A percentile compares a stretch with the other conserved stretches of the same genome.
phyloP scores from a whole-genome alignment of 2,797 vertebrate genomes.

The Caiman crocodilus region DNA sequence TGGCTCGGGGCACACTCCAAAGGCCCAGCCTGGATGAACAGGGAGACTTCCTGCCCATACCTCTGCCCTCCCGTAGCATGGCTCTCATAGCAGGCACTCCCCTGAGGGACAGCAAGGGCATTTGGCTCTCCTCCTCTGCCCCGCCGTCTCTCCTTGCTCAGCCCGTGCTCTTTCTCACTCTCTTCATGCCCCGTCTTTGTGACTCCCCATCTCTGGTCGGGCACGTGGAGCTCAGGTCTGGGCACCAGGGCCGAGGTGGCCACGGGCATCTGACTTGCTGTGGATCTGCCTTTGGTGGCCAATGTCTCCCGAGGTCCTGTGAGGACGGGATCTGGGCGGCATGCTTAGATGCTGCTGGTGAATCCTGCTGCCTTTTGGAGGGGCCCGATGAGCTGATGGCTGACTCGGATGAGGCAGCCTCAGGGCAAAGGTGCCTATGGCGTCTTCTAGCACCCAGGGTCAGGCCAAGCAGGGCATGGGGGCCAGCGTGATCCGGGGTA shows the following conservation, averaged over 20 bases:
- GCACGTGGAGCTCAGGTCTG: neutral
- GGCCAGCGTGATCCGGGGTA: neutral
- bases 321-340: no score
- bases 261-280: no score
- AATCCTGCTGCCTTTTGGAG: no score
- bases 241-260: neutral
- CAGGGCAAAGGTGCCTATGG: no score
- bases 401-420: no score
- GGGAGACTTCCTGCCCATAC: neutral
- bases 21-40: neutral
- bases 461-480: neutral
- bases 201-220: neutral
- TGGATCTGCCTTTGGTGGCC: no score
- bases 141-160: neutral
- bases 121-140: accelerated
- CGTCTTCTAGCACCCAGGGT: no score
- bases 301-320: no score
- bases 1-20: neutral
- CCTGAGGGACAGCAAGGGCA: neutral
- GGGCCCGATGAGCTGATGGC: no score
- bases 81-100: neutral
- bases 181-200: neutral
- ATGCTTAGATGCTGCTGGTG: no score
- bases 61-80: neutral
- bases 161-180: neutral